phyloP scores from a whole-genome alignment of 2,113 vertebrate genomes.

The Chiloscyllium plagiosum region DNA sequence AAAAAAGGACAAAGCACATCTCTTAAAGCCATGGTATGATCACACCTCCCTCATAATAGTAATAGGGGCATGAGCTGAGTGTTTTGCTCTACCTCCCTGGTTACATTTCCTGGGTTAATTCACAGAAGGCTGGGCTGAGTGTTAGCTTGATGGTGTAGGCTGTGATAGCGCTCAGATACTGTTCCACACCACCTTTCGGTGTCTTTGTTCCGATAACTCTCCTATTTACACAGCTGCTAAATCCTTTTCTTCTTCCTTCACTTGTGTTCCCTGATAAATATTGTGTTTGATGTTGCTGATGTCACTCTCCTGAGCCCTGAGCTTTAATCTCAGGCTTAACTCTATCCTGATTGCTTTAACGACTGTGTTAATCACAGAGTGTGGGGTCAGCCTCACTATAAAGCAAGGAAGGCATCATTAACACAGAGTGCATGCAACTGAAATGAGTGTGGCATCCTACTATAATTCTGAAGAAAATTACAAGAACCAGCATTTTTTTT shows the following conservation, averaged over 20 bases:
- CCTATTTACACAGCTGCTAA: background rate
- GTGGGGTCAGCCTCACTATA: background rate
- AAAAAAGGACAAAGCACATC: too few relatives aligned
- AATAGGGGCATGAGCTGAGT: background rate
- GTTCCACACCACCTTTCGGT: background rate
- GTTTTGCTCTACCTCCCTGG: background rate
- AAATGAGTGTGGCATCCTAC: background rate
- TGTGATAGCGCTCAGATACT: background rate
- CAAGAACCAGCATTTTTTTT: too few relatives aligned
- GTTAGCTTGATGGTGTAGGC: background rate
- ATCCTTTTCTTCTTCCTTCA: background rate
- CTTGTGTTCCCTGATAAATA: background rate
- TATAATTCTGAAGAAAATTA: background rate
- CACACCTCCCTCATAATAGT: background rate
- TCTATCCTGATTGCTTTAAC: background rate
- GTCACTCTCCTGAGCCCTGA: background rate
- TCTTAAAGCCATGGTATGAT: too few relatives aligned
- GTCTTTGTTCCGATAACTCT: background rate
- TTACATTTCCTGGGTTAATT: background rate
- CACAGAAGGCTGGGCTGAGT: too few relatives aligned
- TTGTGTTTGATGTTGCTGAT: background rate
- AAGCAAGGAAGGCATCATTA: background rate
- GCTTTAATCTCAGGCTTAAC: background rate
- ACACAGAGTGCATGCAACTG: background rate
- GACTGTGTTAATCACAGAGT: background rate